Base-by-base conservation (phyloP, 2,113 vertebrate species). In the Caranx melampygus region DNA sequence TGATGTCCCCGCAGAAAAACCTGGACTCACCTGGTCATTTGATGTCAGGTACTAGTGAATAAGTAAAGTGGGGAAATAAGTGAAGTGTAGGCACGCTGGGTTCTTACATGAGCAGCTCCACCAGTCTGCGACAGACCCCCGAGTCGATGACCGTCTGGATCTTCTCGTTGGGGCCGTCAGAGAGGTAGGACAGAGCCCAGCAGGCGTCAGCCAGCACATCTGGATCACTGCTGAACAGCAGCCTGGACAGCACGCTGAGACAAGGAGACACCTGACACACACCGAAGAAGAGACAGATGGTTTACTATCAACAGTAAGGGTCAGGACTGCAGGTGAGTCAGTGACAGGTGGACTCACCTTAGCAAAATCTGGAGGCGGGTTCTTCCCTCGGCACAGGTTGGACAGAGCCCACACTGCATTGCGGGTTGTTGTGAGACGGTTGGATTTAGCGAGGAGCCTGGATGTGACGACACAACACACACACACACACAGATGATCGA, bases 121-220 rank as follows among this genome's bases (percentile, higher is more conserved):
- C 97, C 87, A 98, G 92, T 93, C 96, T 95, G 91, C 96, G 93
- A 87, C 97, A 97, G 49, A 98, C 97, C 85, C 97, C 97, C 31
- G 97, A 98, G 90, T 98, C 97, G 82, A 98, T 98, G 84, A 97
- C 97, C 9, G 96, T 95, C 93, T 98, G 97, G 89, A 97, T 98
- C 94, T 98, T 97, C 84, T 98, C 97, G 83, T 97, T 97, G 20
- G 97, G 96, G 79, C 97, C 97, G 81, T 97, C 97, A 4, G 97
- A 98, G 79, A 98, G 95, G 85, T 97, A 97, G 74, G 96, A 97
- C 62, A 98, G 95, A 40, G 97, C 96, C 97, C 97, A 98, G 91
- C 97, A 98, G 49, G 97, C 96, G 86, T 97, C 97, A 79, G 97
- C 97, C 87, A 97, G 90, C 15, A 97, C 96, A 90, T 97, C 97